Evolutionary conservation across 2,797 vertebrate genomes (phyloP).

Genomic region (Channa striata): DNA sequence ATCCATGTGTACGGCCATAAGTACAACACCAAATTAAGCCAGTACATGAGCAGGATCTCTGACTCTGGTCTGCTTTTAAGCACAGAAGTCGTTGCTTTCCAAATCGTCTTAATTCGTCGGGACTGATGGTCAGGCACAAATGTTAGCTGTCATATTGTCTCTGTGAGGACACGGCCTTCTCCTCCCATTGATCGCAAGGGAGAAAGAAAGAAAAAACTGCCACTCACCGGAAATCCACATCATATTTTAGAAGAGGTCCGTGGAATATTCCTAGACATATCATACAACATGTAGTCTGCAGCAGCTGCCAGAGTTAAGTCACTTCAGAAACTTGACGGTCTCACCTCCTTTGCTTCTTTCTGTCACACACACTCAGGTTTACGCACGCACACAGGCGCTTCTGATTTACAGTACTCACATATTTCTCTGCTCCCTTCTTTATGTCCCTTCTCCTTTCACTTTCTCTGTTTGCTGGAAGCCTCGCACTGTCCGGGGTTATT

Average conservation of each 20-base stretch:
- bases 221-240: slow-evolving; percentile 28
- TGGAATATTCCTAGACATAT: slow-evolving; percentile 35
- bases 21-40: background rate
- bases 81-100: slow-evolving; percentile 23
- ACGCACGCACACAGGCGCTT: slow-evolving; percentile 65
- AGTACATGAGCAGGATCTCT: background rate
- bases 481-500: slow-evolving; percentile 83
- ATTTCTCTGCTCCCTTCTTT: slow-evolving; percentile 78
- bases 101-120: slow-evolving; percentile 19
- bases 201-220: slow-evolving; percentile 7
- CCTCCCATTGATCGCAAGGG: slow-evolving; percentile 22
- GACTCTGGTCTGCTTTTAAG: background rate
- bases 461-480: slow-evolving; percentile 87
- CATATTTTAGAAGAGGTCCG: slow-evolving; percentile 16
- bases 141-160: slow-evolving; percentile 28
- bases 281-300: slow-evolving; percentile 8
- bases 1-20: background rate
- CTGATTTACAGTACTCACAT: slow-evolving; percentile 91
- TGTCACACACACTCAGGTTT: slow-evolving; percentile 42
- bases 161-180: slow-evolving; percentile 31
- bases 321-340: slow-evolving; percentile 33
- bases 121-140: slow-evolving; percentile 17
- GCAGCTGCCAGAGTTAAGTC: background rate
- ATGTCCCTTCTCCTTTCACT: slow-evolving; percentile 76
- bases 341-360: slow-evolving; percentile 3